Conservation (phyloP, 2,888 invertebrate species). For the Scrobipalpa costella region DNA sequence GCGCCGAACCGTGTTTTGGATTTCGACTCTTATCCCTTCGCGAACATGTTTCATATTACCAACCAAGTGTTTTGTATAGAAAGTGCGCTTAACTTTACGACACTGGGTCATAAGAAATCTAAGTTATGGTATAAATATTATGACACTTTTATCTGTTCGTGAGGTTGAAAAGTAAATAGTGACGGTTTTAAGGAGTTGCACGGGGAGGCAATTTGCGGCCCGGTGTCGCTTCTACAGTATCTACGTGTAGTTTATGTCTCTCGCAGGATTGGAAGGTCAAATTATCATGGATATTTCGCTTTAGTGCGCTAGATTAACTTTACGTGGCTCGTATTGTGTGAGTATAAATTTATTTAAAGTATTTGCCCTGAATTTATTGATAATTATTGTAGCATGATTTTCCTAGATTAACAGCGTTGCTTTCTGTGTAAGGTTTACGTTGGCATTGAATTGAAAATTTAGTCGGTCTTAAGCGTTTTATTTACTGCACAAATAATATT, state of each 20-base stretch:
- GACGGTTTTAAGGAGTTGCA: constrained; percentile 48
- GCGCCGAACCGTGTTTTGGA: constrained; percentile 50
- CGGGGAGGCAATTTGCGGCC: constrained; percentile 55
- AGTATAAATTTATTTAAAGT: constrained; percentile 35
- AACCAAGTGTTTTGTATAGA: constrained; percentile 49
- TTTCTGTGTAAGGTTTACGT: no score
- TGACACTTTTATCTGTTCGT: constrained; percentile 77
- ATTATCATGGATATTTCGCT: constrained; percentile 45
- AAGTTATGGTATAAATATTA: constrained; percentile 79
- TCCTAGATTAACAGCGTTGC: not conserved
- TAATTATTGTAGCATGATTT: not conserved
- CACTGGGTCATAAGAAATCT: constrained; percentile 73
- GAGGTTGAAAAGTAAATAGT: constrained; percentile 73
- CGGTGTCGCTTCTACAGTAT: constrained; percentile 39
- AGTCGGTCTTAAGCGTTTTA: not conserved
- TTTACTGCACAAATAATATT: constrained; percentile 11
- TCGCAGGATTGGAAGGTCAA: constrained; percentile 54
- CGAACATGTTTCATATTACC: constrained; percentile 53
- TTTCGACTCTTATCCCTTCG: constrained; percentile 60
- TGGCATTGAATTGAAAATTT: not conserved
- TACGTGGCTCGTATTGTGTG: constrained; percentile 31
- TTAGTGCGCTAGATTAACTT: constrained; percentile 43
- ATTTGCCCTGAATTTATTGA: constrained; percentile 3
- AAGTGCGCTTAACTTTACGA: constrained; percentile 71
- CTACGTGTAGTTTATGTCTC: constrained; percentile 48